Evolutionary conservation across 2,113 vertebrate genomes (phyloP), one percentile per base, ranked within the genome.

Genomic region (Neolamprologus modestus): DNA sequence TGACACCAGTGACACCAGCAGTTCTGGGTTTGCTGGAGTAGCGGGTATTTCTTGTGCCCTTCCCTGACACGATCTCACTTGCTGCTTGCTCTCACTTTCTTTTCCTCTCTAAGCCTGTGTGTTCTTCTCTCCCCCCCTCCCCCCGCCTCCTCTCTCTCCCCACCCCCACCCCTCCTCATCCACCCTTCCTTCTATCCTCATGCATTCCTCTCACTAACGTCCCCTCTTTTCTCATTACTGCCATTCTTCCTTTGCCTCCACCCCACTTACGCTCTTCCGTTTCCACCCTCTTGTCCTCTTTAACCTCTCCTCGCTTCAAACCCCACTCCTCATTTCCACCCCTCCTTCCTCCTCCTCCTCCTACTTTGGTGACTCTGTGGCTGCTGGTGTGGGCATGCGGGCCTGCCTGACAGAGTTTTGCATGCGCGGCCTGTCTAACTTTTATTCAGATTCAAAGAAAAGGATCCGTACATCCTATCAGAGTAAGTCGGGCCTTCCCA

Each of bases 401-500:
- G 84, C 96, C 98, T 98, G 97, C 98, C 94, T 97, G 98, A 98
- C 98, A 98, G 98, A 98, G 96, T 97, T 98, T 99, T 98, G 98
- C 98, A 99, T 99, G 98, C 98, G 98, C 92, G 98, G 98, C 97
- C 98, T 99, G 96, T 98, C 98, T 99, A 99, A 97, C 97, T 98
- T 99, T 98, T 99, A 99, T 97, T 99, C 98, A 94, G 98, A 99
- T 98, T 98, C 98, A 98, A 99, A 98, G 98, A 99, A 99, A 99
- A 97, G 98, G 98, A 99, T 99, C 97, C 98, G 98, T 98, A 98
- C 98, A 95, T 99, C 98, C 91, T 98, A 99, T 96, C 98, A 99
- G 98, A 99, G 98, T 99, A 99, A 99, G 98, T 99, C 95, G 92
- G 87, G 94, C 91, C 93, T 93, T 91, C 81, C 87, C 86, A 52